These are phyloP conservation scores for Delphinapterus leucas DNA, from an alignment of 2,113 vertebrate genomes.

Conservation along the genomic window DNA sequence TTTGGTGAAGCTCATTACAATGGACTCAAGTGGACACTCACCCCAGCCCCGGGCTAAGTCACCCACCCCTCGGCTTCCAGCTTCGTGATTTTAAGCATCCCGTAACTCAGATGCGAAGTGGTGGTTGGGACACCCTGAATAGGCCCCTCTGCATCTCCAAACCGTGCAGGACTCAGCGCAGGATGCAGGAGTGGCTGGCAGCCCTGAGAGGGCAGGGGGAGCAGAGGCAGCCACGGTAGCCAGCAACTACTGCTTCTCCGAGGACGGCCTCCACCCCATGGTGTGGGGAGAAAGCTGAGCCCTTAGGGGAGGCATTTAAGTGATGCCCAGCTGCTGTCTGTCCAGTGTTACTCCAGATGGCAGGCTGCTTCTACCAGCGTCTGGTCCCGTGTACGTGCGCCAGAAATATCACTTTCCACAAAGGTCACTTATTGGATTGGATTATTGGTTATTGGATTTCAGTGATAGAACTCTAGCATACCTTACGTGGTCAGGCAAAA, in stretches of 20 bases:
- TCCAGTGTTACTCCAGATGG: not conserved
- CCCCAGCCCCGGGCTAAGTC: too few relatives aligned
- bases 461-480: too few relatives aligned
- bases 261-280: accelerated
- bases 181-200: not conserved
- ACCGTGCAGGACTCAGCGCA: accelerated
- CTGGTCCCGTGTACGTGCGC: not conserved
- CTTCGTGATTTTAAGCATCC: not conserved
- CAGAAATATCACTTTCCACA: not conserved
- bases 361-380: not conserved
- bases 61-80: not conserved
- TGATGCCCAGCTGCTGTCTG: not conserved
- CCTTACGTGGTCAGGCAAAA: too few relatives aligned
- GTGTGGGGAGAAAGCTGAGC: accelerated
- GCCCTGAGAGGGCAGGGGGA: too few relatives aligned
- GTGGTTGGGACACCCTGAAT: not conserved
- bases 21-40: not conserved
- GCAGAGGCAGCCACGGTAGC: too few relatives aligned
- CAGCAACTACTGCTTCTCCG: too few relatives aligned
- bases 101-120: not conserved
- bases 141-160: too few relatives aligned
- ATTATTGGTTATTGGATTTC: too few relatives aligned
- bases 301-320: too few relatives aligned
- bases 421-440: too few relatives aligned
- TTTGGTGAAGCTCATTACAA: accelerated